Percentiles rank a stretch among this genome's conserved stretches.
Conservation (phyloP, 2,888 invertebrate species). For the Leptopterna dolabrata region DNA sequence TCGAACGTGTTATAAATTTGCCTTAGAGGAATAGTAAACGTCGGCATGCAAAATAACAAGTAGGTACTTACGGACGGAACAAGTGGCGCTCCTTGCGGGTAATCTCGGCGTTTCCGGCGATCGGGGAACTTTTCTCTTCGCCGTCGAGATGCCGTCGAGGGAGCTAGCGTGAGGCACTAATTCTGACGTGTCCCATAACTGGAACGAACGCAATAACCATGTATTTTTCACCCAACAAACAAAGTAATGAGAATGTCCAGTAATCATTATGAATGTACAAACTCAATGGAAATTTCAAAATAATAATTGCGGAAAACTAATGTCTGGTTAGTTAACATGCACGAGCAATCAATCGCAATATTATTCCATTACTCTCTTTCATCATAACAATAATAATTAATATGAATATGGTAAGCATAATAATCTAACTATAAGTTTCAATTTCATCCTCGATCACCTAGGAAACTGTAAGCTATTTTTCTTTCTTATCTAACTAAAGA, state of each 20-base stretch:
- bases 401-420: no score
- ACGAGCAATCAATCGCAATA: not conserved
- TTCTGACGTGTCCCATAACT: constrained; percentile 64
- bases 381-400: no score
- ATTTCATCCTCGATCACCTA: no score
- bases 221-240: not conserved
- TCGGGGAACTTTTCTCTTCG: constrained; percentile 65
- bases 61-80: constrained; percentile 71
- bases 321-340: not conserved
- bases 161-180: constrained; percentile 71
- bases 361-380: not conserved
- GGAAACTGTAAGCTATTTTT: no score
- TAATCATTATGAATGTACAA: not conserved
- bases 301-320: not conserved
- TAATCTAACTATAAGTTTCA: no score
- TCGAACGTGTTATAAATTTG: no score
- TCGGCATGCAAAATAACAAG: not conserved
- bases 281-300: not conserved
- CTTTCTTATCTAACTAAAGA: no score
- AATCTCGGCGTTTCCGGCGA: constrained; percentile 66
- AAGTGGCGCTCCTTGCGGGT: constrained; percentile 70
- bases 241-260: not conserved
- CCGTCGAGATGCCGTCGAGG: constrained; percentile 72
- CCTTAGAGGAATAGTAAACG: no score
- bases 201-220: constrained; percentile 64